These are phyloP conservation scores for Amphimallon solstitiale DNA, from an alignment of 2,888 invertebrate species.

Conservation along the genomic window DNA sequence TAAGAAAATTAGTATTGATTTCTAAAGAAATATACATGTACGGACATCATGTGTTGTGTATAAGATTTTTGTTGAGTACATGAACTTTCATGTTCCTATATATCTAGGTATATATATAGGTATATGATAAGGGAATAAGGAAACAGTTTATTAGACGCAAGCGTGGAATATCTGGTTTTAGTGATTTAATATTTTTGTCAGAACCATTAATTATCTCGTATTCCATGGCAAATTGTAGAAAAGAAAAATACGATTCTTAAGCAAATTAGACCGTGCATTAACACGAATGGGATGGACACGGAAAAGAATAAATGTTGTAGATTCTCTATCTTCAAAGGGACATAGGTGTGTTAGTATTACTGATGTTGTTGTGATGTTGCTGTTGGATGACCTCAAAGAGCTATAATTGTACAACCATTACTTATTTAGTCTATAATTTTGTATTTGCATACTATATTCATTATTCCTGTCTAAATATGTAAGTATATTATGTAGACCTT, in stretches of 20 bases:
- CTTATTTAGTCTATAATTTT: slow-evolving; percentile 9
- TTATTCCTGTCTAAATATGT: slow-evolving; percentile 2
- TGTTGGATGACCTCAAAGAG: not conserved
- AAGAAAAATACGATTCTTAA: slow-evolving; percentile 26
- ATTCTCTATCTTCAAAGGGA: slow-evolving; percentile 10
- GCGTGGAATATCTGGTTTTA: not conserved
- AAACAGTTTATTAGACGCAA: not conserved
- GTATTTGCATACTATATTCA: not conserved
- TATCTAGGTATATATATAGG: not conserved
- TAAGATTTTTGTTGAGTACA: not conserved
- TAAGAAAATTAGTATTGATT: no score
- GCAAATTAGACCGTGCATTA: slow-evolving; percentile 13
- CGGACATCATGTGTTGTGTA: no score
- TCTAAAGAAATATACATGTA: no score
- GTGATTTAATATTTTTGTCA: slow-evolving; percentile 15
- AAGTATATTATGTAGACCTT: not conserved
- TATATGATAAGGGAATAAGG: not conserved
- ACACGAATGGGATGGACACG: slow-evolving; percentile 16
- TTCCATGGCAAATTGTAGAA: slow-evolving; percentile 20
- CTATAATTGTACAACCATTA: not conserved
- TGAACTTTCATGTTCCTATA: not conserved
- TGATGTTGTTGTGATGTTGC: no score
- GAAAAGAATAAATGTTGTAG: slow-evolving; percentile 22
- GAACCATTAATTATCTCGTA: slow-evolving; percentile 16
- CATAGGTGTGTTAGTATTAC: not conserved